Base-by-base conservation (phyloP, 2,113 vertebrate genomes). In the Silurus meridionalis region DNA sequence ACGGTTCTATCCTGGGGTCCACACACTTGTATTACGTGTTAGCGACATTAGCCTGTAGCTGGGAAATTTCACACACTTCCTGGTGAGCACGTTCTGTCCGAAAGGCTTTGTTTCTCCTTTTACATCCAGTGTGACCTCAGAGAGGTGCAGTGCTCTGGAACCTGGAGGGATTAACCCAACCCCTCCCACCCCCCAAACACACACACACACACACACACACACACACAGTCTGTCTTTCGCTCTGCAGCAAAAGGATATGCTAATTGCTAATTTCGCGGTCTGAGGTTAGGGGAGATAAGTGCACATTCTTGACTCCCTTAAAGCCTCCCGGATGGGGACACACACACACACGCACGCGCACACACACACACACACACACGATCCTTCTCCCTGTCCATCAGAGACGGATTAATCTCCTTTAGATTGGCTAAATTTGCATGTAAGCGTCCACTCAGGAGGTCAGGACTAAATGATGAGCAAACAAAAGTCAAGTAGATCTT, bases 201-300 rank as follows among this genome's bases (percentile, higher is more conserved):
- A 74, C 37, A 46, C 66, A 83, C 82, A 69, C 82, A 83, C 82
- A 72, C 67, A 58, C 28, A 21, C 55, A 84, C 66, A 74, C 82
- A 57, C 67, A 72, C 82, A 71, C 48, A 63, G 11, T 10, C 37
- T 46, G 28, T 78, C 21, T 67, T 10, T 50, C 86, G 64, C 52
- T 74, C 87, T 87, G 55, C 53, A 91, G 17, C 95, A 94, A 95
- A 95, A 94, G 92, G 93, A 90, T 94, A 94, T 95, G 95, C 92
- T 95, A 95, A 95, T 95, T 95, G 95, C 92, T 95, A 95, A 95
- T 95, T 92, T 89, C 90, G 92, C 92, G 84, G 83, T 92, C 90
- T 92, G 93, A 94, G 92, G 92, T 91, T 90, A 82, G 85, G 90
- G 90, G 83, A 91, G 93, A 95, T 95, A 95, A 95, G 93, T 92